Evolutionary conservation across 2,113 vertebrate genomes (phyloP), one percentile per base, ranked within the genome.

Genomic region (Rousettus leschenaultii): DNA sequence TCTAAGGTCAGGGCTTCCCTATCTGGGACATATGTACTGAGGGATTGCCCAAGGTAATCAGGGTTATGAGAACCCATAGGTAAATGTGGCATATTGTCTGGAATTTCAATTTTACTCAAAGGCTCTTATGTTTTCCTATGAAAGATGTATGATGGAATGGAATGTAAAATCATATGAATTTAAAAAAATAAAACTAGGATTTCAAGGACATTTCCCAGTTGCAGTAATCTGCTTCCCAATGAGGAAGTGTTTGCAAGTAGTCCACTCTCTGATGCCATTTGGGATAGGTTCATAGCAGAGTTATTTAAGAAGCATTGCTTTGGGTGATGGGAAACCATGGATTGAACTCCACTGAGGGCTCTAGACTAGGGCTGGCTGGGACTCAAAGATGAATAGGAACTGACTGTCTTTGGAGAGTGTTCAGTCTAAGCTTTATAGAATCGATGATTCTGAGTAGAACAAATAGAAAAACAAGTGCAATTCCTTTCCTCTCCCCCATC

Each of bases 51-150:
- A 87, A 77, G 8, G 74, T 84, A 48, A 77, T 30, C 53, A 71
- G 45, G 38, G 18, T 15, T 92, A 38, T 73, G 30, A 82, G 84
- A 94, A 95, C 51, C 30, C 16, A 75, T 8, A 68, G 24, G 9
- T 77, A 86, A 93, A 90, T 59, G 70, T 73, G 74, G 21, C 30
- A 61, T 57, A 73, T 43, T n/a, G 83, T 35, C 70, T 68, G 70
- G 30, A 91, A 87, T 87, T 43, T 86, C 48, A 82, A 38, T 92
- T 96, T 96, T 86, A 89, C 73, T 59, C 16, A 79, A 84, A 53
- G 43, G 30, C 43, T 88, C 66, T 89, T 82, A 26, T 86, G 45
- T 51, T 73, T 77, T 65, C 48, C n/a, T 78, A 33, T 73, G 24
- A 91, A 77, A 79, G 63, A 38, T 79, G 5, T 65, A 82, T 66